Evolutionary conservation across 2,888 invertebrate genomes (phyloP).

Genomic region (Actias luna): DNA sequence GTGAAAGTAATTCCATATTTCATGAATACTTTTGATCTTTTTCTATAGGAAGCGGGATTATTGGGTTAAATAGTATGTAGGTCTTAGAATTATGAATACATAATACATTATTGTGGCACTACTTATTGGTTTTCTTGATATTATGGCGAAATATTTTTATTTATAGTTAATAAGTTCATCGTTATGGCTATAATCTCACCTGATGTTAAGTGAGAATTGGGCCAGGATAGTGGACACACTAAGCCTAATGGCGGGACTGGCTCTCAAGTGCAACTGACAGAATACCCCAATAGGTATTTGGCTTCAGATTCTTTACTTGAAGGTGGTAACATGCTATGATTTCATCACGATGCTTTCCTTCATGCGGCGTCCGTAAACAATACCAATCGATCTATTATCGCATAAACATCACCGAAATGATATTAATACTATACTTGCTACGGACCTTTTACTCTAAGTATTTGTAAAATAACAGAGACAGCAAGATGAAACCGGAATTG

Average conservation of each 20-base stretch:
- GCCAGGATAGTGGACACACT: too few relatives aligned
- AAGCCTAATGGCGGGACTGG: too few relatives aligned
- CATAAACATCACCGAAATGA: not conserved
- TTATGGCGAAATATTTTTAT: not conserved
- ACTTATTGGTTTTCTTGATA: not conserved
- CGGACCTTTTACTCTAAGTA: not conserved
- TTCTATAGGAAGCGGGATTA: not conserved
- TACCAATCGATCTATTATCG: too few relatives aligned
- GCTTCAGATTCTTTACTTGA: too few relatives aligned
- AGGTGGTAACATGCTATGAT: too few relatives aligned
- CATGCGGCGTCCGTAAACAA: too few relatives aligned
- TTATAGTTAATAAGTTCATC: too few relatives aligned
- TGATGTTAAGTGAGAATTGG: too few relatives aligned
- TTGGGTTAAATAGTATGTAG: not conserved
- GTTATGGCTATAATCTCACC: too few relatives aligned
- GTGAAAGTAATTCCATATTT: not conserved
- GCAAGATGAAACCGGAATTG: not conserved
- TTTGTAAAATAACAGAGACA: not conserved
- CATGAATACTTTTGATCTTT: not conserved
- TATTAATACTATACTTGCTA: not conserved
- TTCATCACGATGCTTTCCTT: too few relatives aligned
- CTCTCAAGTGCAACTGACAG: too few relatives aligned
- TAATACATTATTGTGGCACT: not conserved
- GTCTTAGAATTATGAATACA: not conserved
- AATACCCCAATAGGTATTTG: too few relatives aligned